Evolutionary conservation across 1,140 invertebrate genomes (phyloP).

Genomic region (Drosophila sp.): DNA sequence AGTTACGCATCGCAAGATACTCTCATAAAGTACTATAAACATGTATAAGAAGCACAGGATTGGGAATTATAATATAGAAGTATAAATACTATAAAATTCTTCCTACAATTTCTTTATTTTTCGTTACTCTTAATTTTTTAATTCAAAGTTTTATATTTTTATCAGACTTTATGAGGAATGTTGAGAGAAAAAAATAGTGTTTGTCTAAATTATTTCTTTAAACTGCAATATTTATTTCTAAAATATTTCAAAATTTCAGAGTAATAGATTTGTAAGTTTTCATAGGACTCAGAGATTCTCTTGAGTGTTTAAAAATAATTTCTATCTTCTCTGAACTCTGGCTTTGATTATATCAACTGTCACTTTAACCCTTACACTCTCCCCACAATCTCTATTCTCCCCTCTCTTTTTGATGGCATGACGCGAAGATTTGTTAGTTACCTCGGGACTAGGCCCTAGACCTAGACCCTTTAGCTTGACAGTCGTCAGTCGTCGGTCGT

Average conservation of each 20-base stretch:
- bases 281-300: background rate
- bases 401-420: conserved; percentile 20
- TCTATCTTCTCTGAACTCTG: conserved; percentile 25
- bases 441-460: conserved; percentile 14
- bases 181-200: too few relatives aligned
- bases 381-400: background rate
- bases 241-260: too few relatives aligned
- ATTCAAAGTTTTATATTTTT: too few relatives aligned
- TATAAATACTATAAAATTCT: background rate
- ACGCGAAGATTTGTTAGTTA: conserved; percentile 37
- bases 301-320: too few relatives aligned
- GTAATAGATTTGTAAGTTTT: too few relatives aligned
- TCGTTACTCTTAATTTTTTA: too few relatives aligned
- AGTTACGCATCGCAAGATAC: background rate
- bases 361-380: background rate
- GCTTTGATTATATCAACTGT: conserved; percentile 30
- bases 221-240: too few relatives aligned
- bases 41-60: background rate
- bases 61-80: too few relatives aligned
- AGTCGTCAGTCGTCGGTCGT: conserved; percentile 20
- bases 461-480: conserved; percentile 19
- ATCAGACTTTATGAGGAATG: background rate
- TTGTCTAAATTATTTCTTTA: too few relatives aligned
- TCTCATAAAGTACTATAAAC: background rate
- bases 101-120: too few relatives aligned